Evolutionary conservation across 2,797 vertebrate species (phyloP), one percentile per base, ranked within the genome.

Genomic region (Gambelia wislizenii): DNA sequence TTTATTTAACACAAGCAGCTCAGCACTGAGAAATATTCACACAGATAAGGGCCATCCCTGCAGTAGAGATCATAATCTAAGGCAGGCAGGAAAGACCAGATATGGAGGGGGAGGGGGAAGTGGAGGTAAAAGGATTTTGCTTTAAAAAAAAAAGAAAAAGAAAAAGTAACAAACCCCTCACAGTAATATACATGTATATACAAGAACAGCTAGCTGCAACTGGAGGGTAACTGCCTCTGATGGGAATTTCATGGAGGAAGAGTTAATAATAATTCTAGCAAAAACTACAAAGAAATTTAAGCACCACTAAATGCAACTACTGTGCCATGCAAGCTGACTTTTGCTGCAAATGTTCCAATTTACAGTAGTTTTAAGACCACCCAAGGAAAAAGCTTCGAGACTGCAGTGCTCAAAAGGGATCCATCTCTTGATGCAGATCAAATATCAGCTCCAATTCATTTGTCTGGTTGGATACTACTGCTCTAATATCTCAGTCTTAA

Each of bases 261-360:
- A 92, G 83, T 36, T 93, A 36, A 93, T 80, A 77, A 77, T 83
- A 86, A 49, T 74, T 22, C 39, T 84, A 30, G 18, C 12, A 81
- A 0, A 25, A 83, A 84, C 20, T 92, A 87, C 77, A 56, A 80
- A 93, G 93, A 92, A 90, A 88, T 89, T 89, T 93, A 93, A 92
- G 77, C 12, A 93, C 49, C 86, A 84, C 72, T 89, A 88, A 86
- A 8, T 49, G 81, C 0, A 2, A n/a, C 22, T 92, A 64, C 74
- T 92, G 54, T 76, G 72, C 64, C 33, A 74, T 25, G 42, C 39
- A 88, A 64, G 64, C 69, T 22, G 89, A 85, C 83, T 61, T 83
- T 89, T 83, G 47, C 83, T 8, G 77, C 56, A 88, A 64, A 4
- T 0, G 42, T 6, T 33, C 74, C 20, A 80, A 90, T 87, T 59